Conservation (phyloP, 2,888 invertebrate species). For the Chloroclysta siterata region DNA sequence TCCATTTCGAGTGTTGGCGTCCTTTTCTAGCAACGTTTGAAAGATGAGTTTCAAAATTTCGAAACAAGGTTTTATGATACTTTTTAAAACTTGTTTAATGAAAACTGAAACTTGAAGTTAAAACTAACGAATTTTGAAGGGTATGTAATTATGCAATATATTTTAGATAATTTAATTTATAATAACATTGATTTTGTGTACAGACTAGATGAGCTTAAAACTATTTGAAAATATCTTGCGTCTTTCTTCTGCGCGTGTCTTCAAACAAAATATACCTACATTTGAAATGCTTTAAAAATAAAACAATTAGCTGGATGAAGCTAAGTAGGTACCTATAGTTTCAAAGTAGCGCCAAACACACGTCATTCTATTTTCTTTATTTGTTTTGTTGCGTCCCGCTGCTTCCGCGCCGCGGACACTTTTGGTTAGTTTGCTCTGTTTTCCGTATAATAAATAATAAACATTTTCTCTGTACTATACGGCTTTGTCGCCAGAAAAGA, state of each 20-base stretch:
- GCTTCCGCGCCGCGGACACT: constrained; percentile 81
- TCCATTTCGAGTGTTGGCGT: constrained; percentile 66
- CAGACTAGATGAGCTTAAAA: no score
- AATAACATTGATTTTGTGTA: no score
- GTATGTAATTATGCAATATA: no score
- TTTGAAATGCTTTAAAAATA: constrained; percentile 29
- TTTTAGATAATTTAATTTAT: no score
- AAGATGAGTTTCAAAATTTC: constrained; percentile 10
- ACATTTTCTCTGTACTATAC: constrained; percentile 53
- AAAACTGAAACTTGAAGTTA: no score
- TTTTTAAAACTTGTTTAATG: no score
- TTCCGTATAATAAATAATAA: constrained; percentile 83
- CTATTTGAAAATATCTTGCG: neutral
- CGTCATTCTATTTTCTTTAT: constrained; percentile 77
- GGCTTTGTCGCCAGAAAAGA: constrained; percentile 18
- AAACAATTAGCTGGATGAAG: constrained; percentile 25
- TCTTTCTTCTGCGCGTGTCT: neutral
- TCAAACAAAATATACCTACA: neutral
- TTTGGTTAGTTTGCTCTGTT: constrained; percentile 83
- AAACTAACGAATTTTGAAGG: no score
- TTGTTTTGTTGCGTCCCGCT: constrained; percentile 76
- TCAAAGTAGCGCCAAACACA: constrained; percentile 60
- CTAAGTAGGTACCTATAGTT: constrained; percentile 49
- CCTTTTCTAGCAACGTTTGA: constrained; percentile 47
- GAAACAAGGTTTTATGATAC: no score